phyloP scores from a whole-genome alignment of 37 sponge, comb jelly and placozoan genomes.

The Halisarca cf. caerulea region DNA sequence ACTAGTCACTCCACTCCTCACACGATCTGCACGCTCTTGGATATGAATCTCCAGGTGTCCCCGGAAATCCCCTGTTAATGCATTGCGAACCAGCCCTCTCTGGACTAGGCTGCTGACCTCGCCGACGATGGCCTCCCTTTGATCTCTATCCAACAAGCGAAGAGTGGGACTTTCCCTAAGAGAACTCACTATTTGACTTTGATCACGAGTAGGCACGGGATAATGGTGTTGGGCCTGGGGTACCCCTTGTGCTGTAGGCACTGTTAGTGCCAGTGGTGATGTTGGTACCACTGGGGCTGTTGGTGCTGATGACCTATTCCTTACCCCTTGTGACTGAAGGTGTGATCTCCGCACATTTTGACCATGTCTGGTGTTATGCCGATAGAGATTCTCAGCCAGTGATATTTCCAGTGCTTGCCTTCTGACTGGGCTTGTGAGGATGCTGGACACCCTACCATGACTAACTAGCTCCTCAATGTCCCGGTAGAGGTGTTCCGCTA shows the following conservation, averaged over 20 bases:
- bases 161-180: constrained; percentile 17
- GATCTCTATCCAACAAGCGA: background rate
- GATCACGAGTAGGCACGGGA: constrained; percentile 8
- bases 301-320: background rate
- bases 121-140: constrained; percentile 30
- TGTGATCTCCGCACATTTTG: background rate
- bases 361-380: background rate
- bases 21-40: background rate
- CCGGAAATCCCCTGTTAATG: constrained; percentile 33
- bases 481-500: background rate
- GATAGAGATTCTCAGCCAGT: background rate
- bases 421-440: constrained; percentile 5
- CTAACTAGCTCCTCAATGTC: background rate
- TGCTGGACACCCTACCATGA: background rate
- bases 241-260: background rate
- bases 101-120: constrained; percentile 56
- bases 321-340: background rate
- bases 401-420: constrained; percentile 23
- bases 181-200: background rate
- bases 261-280: too few species aligned
- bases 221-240: background rate
- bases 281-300: too few species aligned
- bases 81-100: constrained; percentile 26
- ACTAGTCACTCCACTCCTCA: background rate
- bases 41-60: constrained; percentile 22